Evolutionary conservation across 2,113 vertebrate species (phyloP), one percentile per base, ranked within the genome.

Genomic region (Cinclus mexicanus): DNA sequence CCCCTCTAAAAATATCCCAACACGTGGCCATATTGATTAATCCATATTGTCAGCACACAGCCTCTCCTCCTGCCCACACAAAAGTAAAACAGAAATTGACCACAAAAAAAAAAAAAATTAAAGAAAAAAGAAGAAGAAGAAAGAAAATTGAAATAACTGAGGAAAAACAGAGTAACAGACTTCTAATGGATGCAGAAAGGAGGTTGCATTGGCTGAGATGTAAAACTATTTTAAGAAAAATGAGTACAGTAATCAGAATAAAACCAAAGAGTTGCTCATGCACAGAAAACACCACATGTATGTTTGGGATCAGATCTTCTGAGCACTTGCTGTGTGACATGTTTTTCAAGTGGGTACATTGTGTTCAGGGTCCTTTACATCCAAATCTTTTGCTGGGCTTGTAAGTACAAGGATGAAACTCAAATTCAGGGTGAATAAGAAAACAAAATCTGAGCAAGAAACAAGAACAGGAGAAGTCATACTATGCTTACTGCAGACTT

Each of bases 41-140:
- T 93, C 82, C 49, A 79, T 53, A 49, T 1, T 94, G 94, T 91
- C 94, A 93, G 90, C 82, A 90, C 37, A 85, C 90, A 94, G 56
- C 31, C 78, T 91, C 85, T 85, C 71, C 87, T 82, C 59, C 74
- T 93, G 31, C 65, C 84, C 65, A 87, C 53, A 93, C 53, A 56
- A 87, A 92, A 94, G 19, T 33, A 56, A 92, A 95, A 71, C 4
- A 81, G 15, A 0, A 0, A 94, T 39, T 70, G 63, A 72, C 90
- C 63, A 75, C 41, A 82, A 74, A n/a, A 39, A 24, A 41, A 41
- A n/a, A 41, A 60, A 42, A 50, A 21, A 14, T 37, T 37, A n/a
- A 22, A 20, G 14, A 47, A 33, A n/a, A 8, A 23, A 19, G 20
- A 25, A 44, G 7, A 76, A 33, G 42, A 14, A 41, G 21, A 64